Evolutionary conservation across 2,113 vertebrate species (phyloP).

Genomic region (Cyanoramphus novaezelandiae): DNA sequence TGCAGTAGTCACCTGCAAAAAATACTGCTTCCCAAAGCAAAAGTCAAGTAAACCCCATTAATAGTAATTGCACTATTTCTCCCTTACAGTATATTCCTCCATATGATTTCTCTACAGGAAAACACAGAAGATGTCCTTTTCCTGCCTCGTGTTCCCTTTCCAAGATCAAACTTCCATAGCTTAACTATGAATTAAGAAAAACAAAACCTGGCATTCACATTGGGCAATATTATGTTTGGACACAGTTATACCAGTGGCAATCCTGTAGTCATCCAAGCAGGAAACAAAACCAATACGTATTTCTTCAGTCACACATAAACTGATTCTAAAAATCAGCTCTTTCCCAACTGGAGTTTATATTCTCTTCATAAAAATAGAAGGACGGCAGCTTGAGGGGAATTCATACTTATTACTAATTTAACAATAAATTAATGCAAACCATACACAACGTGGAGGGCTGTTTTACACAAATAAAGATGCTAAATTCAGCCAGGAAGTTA

Average conservation of each 20-base stretch:
- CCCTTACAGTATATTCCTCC: neutral
- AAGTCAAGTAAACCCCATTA: neutral
- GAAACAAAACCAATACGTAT: neutral
- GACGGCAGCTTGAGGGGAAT: neutral
- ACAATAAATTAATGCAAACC: constrained; percentile 16
- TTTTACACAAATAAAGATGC: constrained; percentile 8
- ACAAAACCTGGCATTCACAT: neutral
- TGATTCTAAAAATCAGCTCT: neutral
- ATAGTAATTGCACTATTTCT: neutral
- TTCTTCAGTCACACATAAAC: neutral
- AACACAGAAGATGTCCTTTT: neutral
- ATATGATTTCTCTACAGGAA: neutral
- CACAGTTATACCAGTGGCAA: neutral
- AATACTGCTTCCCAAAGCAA: neutral
- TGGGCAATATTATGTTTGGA: neutral
- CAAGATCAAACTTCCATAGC: neutral
- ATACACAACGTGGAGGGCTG: neutral
- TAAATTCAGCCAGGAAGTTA: neutral
- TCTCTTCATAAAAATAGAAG: constrained; percentile 12
- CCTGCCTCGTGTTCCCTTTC: neutral
- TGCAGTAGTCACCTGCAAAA: neutral
- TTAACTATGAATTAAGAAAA: neutral
- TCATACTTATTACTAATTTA: constrained; percentile 8
- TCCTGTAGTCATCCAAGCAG: neutral
- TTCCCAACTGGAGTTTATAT: neutral